These are phyloP conservation scores for Rhodophaea formosa DNA, from an alignment of 2,888 invertebrate genomes.

Conservation along the genomic window DNA sequence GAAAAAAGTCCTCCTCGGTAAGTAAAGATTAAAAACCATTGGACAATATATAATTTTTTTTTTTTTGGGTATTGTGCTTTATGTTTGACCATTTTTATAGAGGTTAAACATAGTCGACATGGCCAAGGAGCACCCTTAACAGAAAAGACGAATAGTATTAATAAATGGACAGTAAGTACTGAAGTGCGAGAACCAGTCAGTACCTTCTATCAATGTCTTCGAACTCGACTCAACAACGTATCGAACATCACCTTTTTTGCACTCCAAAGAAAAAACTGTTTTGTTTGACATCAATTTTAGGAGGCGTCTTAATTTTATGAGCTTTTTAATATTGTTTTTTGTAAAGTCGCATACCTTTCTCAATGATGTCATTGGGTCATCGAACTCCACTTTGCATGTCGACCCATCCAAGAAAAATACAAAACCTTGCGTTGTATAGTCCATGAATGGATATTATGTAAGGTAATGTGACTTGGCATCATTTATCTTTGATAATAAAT, in stretches of 20 bases:
- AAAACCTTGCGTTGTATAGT: neutral
- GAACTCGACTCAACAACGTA: neutral
- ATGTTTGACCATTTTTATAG: too few species aligned
- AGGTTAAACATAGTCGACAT: too few species aligned
- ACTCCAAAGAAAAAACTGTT: neutral
- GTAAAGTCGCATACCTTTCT: conserved; percentile 14
- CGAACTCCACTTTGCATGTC: conserved; percentile 10
- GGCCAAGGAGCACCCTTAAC: too few species aligned
- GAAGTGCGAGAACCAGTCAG: too few species aligned
- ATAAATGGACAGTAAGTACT: too few species aligned
- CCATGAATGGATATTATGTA: conserved; percentile 14
- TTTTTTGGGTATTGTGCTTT: too few species aligned
- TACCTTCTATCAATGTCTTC: neutral
- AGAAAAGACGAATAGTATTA: too few species aligned
- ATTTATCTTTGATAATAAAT: neutral
- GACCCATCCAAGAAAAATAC: neutral
- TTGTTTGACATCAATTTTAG: neutral
- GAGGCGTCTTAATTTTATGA: neutral
- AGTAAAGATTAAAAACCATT: too few species aligned
- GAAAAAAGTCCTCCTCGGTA: too few species aligned
- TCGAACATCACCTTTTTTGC: neutral
- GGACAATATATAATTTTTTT: too few species aligned
- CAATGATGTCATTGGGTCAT: conserved; percentile 31
- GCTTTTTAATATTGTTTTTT: neutral
- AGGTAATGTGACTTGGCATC: conserved; percentile 2